Evolutionary conservation across 2,113 vertebrate genomes (phyloP), one percentile per base, ranked within the genome.

Genomic region (Periophthalmus modestus): DNA sequence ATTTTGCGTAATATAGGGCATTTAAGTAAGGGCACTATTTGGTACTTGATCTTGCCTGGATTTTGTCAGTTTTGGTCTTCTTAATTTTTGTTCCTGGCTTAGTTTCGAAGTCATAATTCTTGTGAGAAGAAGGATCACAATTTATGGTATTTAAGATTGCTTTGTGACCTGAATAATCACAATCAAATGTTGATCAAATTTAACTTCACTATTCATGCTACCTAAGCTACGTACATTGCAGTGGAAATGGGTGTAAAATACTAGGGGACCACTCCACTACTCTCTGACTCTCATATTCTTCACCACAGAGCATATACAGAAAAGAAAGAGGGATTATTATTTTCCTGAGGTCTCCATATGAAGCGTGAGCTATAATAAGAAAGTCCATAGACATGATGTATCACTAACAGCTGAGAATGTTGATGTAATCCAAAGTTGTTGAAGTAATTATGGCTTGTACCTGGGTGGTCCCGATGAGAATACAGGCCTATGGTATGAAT

Each of bases 401-500:
- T 79, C 67, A n/a, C 43, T 19, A 59, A 68, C 54, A 77, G 67
- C 67, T 73, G 74, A 87, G 75, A 55, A 72, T 90, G 72, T 88
- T 91, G 85, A 88, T 79, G 78, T 88, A 77, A 71, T 70, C 74
- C 76, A 71, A 81, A 81, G 83, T 82, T 92, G 80, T 90, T 91
- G 87, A 87, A 86, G 75, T 88, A 87, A 91, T 94, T 94, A 84
- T 80, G 91, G 69, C 81, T 81, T 92, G 89, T 89, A 91, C 82
- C 88, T 92, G 88, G 87, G 85, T 94, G 87, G 85, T 92, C 91
- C 89, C 83, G 46, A n/a, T 74, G 73, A 82, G 77, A 79, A 79
- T 70, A 75, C 57, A 71, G 63, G 47, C 65, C 47, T 71, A 47
- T 39, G 54, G 59, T 70, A 67, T 82, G 62, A 73, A 58, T 71